Evolutionary conservation across 2,113 vertebrate genomes (phyloP).

Genomic region (Meriones unguiculatus): DNA sequence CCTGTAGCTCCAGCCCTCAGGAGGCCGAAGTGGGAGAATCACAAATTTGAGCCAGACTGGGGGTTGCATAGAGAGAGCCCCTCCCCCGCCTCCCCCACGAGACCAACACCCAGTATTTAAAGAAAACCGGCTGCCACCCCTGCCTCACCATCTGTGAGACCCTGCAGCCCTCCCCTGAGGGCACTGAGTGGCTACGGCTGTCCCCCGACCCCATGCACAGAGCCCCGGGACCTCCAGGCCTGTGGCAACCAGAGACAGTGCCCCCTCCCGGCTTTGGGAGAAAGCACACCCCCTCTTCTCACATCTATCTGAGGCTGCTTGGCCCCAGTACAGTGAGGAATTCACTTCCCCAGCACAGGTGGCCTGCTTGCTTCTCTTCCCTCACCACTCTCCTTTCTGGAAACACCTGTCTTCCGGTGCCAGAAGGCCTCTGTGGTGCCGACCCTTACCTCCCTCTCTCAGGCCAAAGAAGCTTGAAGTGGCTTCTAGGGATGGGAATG

Average conservation of each 20-base stretch:
- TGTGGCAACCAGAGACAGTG: too few relatives aligned
- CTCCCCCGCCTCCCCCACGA: not conserved
- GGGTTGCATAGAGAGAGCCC: not conserved
- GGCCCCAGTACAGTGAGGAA: not conserved
- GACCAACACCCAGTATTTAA: not conserved
- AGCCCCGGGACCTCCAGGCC: not conserved
- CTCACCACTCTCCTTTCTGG: not conserved
- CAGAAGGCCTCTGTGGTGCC: too few relatives aligned
- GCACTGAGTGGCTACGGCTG: not conserved
- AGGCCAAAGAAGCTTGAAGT: not conserved
- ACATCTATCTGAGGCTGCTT: not conserved
- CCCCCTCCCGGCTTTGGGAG: not conserved
- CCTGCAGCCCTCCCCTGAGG: accelerated
- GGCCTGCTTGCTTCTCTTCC: not conserved
- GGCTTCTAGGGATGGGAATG: not conserved
- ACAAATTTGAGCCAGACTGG: not conserved
- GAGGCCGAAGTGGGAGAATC: not conserved
- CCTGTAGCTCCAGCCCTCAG: not conserved
- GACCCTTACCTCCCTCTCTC: not conserved
- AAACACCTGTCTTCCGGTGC: too few relatives aligned
- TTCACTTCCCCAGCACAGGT: not conserved
- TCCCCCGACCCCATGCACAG: not conserved
- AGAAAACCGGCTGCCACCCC: not conserved
- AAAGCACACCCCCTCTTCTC: not conserved
- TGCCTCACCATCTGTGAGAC: not conserved